These are phyloP conservation scores for Hoplostethus atlanticus DNA, from an alignment of 2,797 vertebrate genomes.

Conservation along the genomic window DNA sequence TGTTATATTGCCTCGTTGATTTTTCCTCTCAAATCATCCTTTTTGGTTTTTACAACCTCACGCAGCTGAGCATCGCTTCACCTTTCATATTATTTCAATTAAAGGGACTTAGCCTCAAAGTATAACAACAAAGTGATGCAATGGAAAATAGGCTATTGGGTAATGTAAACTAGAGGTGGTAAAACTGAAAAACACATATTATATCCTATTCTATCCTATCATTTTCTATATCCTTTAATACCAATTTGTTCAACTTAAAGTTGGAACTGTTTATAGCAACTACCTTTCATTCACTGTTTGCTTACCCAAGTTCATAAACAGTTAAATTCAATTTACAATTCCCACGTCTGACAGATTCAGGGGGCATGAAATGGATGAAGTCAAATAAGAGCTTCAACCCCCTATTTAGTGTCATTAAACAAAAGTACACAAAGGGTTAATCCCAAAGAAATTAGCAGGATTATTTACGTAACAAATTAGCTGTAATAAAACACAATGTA, in stretches of 20 bases:
- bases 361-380: constrained; percentile 56
- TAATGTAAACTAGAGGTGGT: too few relatives aligned
- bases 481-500: constrained; percentile 92
- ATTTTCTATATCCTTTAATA: constrained; percentile 19
- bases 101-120: too few relatives aligned
- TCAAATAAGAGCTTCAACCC: constrained; percentile 61
- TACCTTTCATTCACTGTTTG: constrained; percentile 64
- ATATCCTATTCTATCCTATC: neutral
- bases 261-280: constrained; percentile 58
- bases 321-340: constrained; percentile 66
- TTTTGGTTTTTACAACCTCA: too few relatives aligned
- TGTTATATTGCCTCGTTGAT: too few relatives aligned
- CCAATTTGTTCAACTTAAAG: constrained; percentile 46
- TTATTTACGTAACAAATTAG: constrained; percentile 94
- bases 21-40: too few relatives aligned
- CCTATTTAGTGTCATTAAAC: constrained; percentile 82
- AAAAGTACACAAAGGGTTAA: constrained; percentile 90
- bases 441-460: constrained; percentile 88
- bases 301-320: constrained; percentile 70
- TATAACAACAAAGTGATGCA: too few relatives aligned
- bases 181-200: neutral
- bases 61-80: too few relatives aligned
- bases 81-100: too few relatives aligned
- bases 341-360: constrained; percentile 63
- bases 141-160: too few relatives aligned